These are phyloP conservation scores for Boulengeromyrus knoepffleri DNA, from an alignment of 2,113 vertebrate species.

Conservation along the genomic window DNA sequence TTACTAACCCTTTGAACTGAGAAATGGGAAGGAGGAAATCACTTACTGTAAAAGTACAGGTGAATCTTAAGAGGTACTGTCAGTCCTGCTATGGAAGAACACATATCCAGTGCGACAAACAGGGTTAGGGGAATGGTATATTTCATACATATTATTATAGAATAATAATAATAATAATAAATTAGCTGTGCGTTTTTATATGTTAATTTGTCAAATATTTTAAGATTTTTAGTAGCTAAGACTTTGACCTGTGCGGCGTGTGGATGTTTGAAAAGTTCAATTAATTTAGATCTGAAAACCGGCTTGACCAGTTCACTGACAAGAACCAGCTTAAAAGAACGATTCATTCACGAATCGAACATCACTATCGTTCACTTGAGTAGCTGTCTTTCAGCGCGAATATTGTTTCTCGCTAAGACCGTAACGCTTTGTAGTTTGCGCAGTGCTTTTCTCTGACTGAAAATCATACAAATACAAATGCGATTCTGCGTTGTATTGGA, in stretches of 20 bases:
- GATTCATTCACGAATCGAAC: neutral
- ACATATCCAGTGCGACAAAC: neutral
- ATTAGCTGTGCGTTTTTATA: neutral
- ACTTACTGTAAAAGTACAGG: neutral
- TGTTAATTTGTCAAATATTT: neutral
- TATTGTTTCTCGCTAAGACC: neutral
- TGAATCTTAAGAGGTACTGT: neutral
- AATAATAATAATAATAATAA: neutral
- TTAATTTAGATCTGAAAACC: neutral
- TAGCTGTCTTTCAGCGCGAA: neutral
- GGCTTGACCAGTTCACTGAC: neutral
- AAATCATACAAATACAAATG: neutral
- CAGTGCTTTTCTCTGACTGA: neutral
- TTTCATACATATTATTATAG: neutral
- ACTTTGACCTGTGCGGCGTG: neutral
- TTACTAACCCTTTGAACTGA: neutral
- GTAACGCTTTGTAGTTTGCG: neutral
- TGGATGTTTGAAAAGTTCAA: neutral
- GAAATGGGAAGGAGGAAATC: neutral
- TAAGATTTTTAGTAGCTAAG: neutral
- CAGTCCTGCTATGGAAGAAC: neutral
- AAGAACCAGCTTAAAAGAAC: neutral
- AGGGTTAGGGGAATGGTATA: neutral
- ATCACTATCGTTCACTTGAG: neutral
- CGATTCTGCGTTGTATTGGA: neutral